phyloP scores from a whole-genome alignment of 2,113 vertebrate genomes.

The Edolisoma coerulescens region DNA sequence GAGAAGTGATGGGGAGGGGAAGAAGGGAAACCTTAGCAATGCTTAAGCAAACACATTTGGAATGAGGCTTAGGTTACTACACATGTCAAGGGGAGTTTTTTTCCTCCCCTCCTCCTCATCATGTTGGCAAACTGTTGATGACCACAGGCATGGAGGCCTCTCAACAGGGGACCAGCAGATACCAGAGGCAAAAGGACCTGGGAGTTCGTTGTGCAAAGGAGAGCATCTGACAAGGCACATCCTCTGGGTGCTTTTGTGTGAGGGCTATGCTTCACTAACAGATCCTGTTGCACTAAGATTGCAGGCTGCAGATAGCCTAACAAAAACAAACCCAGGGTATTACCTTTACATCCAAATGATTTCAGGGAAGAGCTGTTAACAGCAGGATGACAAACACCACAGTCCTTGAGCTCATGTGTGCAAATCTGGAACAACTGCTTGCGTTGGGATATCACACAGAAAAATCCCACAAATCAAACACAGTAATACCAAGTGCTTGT shows the following conservation, averaged over 20 bases:
- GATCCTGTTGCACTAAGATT: slow-evolving; percentile 71
- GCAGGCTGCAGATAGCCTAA: slow-evolving; percentile 54
- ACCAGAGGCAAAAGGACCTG: slow-evolving; percentile 35
- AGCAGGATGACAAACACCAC: slow-evolving; percentile 20
- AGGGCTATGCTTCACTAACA: slow-evolving; percentile 57
- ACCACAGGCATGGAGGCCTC: slow-evolving; percentile 44
- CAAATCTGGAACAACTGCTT: slow-evolving; percentile 27
- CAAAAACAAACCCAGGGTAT: slow-evolving; percentile 8
- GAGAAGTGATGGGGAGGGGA: slow-evolving; percentile 24
- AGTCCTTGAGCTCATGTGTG: background rate
- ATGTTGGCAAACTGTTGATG: slow-evolving; percentile 59
- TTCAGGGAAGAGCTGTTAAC: slow-evolving; percentile 17
- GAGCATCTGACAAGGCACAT: slow-evolving; percentile 48
- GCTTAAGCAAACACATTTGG: slow-evolving; percentile 67
- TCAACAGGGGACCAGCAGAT: slow-evolving; percentile 50
- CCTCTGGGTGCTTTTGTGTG: slow-evolving; percentile 55
- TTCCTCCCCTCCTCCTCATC: background rate
- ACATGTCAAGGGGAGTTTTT: slow-evolving; percentile 22
- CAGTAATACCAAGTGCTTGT: slow-evolving; percentile 26
- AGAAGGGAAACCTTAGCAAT: slow-evolving; percentile 19
- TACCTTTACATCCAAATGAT: background rate
- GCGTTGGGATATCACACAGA: background rate
- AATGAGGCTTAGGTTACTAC: slow-evolving; percentile 50
- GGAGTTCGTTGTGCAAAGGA: background rate
- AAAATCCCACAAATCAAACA: slow-evolving; percentile 52